Evolutionary conservation across 2,797 vertebrate species (phyloP), one percentile per base, ranked within the genome.

Genomic region (Siniperca scherzeri): DNA sequence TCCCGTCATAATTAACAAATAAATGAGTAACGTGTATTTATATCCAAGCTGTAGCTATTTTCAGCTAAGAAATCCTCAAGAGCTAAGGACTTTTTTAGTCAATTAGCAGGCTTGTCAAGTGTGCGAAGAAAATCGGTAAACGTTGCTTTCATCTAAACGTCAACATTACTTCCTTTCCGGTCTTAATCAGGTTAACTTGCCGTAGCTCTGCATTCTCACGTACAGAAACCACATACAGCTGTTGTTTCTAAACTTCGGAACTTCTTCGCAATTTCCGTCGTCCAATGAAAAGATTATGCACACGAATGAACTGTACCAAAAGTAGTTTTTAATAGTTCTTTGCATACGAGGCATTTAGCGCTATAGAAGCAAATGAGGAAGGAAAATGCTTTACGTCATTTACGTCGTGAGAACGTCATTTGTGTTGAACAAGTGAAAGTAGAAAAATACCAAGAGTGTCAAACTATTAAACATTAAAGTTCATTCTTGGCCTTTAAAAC

Each of bases 21-120:
- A 7, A 16, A n/a, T 1, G 16, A 7, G 1, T 27, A 17, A 27
- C 0, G 2, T 16, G 2, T n/a, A 2, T 21, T 19, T 25, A 9
- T 5, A 3, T 6, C 4, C 4, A 36, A 30, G 0, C 1, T 56
- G 9, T 22, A 30, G 8, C 7, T 27, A 1, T 5, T 22, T 62
- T 33, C 13, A 7, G 2, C 11, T 3, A 8, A 52, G 9, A 16
- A 12, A 30, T 13, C 5, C 4, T 0, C 2, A 1, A 48, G 19
- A 21, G 0, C 7, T 2, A 2, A 19, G 1, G 11, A 27, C 5
- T n/a, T n/a, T n/a, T 9, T 7, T 19, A 3, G 17, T 36, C 6
- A 16, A 2, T 19, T 30, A 12, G 0, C 17, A 40, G 3, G 8
- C 61, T 13, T 21, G 10, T 19, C 13, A 62, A 19, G 22, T 3